Evolutionary conservation across 2,888 invertebrate species (phyloP).

Genomic region (Hedychridium roseum): DNA sequence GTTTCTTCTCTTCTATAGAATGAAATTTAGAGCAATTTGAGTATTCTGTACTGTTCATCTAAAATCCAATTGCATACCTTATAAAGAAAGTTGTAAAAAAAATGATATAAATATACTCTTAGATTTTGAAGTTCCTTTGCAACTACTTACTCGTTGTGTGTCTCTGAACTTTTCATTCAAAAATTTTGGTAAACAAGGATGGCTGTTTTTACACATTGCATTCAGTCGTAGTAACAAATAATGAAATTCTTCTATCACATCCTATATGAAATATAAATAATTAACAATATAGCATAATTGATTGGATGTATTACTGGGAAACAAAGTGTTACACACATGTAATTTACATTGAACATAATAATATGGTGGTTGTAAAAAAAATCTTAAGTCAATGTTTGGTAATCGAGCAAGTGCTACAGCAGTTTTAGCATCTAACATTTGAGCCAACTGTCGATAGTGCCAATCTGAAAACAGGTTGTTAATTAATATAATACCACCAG

Average conservation of each 20-base stretch:
- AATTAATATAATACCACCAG: background rate
- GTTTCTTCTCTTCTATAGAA: too few relatives aligned
- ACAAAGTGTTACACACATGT: constrained; percentile 63
- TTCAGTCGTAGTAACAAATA: constrained; percentile 49
- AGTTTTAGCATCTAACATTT: constrained; percentile 79
- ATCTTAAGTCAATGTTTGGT: constrained; percentile 73
- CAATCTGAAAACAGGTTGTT: constrained; percentile 60
- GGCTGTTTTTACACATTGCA: constrained; percentile 44
- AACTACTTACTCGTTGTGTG: constrained; percentile 50
- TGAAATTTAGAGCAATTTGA: too few relatives aligned
- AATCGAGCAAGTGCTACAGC: constrained; percentile 81
- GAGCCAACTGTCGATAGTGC: constrained; percentile 78
- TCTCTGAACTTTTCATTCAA: constrained; percentile 53
- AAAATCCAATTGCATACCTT: too few relatives aligned
- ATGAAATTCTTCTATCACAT: constrained; percentile 50
- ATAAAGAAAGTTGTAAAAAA: too few relatives aligned
- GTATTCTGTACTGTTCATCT: too few relatives aligned
- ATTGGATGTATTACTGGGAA: background rate
- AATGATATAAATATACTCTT: too few relatives aligned
- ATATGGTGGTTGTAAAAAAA: constrained; percentile 77
- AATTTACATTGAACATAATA: constrained; percentile 61
- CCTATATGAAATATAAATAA: constrained; percentile 34
- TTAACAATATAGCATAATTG: background rate
- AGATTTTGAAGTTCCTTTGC: too few relatives aligned
- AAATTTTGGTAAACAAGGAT: constrained; percentile 56